These are phyloP conservation scores for Noctuana brunneofusca DNA, from an alignment of 2,888 invertebrate species.

Conservation along the genomic window DNA sequence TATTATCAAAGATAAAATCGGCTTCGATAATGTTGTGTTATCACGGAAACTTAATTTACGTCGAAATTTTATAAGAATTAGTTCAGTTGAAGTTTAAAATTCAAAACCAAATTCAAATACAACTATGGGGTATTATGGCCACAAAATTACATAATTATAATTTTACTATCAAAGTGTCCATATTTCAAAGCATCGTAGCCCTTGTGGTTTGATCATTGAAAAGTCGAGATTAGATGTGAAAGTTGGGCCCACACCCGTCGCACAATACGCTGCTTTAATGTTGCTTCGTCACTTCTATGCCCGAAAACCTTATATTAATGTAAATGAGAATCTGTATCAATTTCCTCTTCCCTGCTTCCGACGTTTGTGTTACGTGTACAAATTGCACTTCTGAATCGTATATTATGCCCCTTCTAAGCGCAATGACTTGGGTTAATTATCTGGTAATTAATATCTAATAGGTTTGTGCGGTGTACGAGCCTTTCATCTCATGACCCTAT, in stretches of 20 bases:
- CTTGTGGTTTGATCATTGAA: conserved; percentile 1
- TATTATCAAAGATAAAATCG: too few species aligned
- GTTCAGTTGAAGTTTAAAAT: too few species aligned
- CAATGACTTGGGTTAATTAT: conserved; percentile 24
- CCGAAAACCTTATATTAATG: conserved; percentile 67
- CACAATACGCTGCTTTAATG: conserved; percentile 40
- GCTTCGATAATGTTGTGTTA: too few species aligned
- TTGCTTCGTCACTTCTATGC: conserved; percentile 50
- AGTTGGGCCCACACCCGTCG: conserved; percentile 5
- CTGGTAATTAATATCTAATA: conserved; percentile 16
- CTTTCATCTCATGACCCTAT: conserved; percentile 7
- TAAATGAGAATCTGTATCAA: conserved; percentile 58
- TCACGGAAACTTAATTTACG: too few species aligned
- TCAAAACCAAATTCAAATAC: not conserved
- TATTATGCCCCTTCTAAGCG: conserved; percentile 11
- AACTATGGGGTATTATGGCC: too few species aligned
- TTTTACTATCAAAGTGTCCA: not conserved
- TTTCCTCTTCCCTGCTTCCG: conserved; percentile 50
- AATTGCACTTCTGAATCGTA: conserved; percentile 24
- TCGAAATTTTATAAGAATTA: too few species aligned
- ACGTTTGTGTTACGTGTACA: conserved; percentile 24
- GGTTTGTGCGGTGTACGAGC: conserved; percentile 5
- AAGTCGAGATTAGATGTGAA: conserved; percentile 4
- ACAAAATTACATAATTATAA: not conserved
- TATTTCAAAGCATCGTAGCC: conserved; percentile 2